phyloP scores from a whole-genome alignment of 2,888 invertebrate genomes.

The Rhodophaea formosa region DNA sequence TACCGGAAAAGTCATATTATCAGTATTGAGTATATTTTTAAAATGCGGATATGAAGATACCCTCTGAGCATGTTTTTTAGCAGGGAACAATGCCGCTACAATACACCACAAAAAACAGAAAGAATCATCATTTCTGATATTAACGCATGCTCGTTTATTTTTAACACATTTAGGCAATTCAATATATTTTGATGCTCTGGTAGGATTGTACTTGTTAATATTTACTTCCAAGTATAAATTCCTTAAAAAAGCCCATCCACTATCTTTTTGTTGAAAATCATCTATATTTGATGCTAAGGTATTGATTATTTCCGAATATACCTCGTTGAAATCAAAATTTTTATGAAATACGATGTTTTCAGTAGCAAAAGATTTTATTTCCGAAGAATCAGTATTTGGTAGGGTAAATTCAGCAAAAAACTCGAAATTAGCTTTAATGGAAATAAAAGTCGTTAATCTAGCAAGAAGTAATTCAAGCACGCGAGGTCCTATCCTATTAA shows the following conservation, averaged over 20 bases:
- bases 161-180: constrained; percentile 31
- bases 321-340: background rate
- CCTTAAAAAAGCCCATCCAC: constrained; percentile 30
- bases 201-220: constrained; percentile 32
- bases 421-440: no score
- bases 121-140: no score
- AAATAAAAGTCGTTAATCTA: no score
- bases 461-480: no score
- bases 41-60: constrained; percentile 23
- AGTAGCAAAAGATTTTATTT: background rate
- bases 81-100: constrained; percentile 33
- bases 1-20: constrained; percentile 31
- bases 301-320: background rate
- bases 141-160: constrained; percentile 32
- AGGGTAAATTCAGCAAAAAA: no score
- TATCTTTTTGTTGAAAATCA: constrained; percentile 34
- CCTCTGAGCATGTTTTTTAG: constrained; percentile 24
- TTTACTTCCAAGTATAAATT: constrained; percentile 29
- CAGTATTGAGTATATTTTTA: constrained; percentile 31
- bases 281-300: constrained; percentile 23
- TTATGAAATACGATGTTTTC: background rate
- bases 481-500: no score
- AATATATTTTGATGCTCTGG: constrained; percentile 28
- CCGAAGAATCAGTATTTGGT: no score
- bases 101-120: constrained; percentile 36